phyloP scores from a whole-genome alignment of 2,888 invertebrate species.

The Catocala sponsa region DNA sequence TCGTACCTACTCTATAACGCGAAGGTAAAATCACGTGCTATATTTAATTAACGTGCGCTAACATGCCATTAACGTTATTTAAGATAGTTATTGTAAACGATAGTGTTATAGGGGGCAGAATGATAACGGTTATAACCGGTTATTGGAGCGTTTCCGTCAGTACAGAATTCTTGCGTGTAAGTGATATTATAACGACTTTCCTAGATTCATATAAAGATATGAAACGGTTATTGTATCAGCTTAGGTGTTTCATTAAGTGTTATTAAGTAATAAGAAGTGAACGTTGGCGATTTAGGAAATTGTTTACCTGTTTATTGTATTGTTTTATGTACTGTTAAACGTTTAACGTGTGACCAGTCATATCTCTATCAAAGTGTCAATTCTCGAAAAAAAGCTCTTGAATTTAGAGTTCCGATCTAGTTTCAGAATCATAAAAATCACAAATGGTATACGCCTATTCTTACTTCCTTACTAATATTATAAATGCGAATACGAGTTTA shows the following conservation, averaged over 20 bases:
- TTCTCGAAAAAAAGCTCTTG: no score
- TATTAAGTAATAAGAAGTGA: constrained; percentile 4
- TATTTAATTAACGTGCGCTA: constrained; percentile 35
- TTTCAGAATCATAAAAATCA: no score
- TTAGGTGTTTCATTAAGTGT: constrained; percentile 8
- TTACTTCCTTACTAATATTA: no score
- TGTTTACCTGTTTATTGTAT: background rate
- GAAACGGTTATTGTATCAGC: constrained; percentile 10
- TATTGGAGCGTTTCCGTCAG: constrained; percentile 32
- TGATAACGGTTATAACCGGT: constrained; percentile 40
- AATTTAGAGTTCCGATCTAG: no score
- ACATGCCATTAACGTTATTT: constrained; percentile 34
- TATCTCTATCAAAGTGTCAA: no score
- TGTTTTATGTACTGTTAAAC: background rate
- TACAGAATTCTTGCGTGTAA: constrained; percentile 39
- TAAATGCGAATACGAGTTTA: no score
- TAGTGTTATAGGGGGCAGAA: constrained; percentile 37
- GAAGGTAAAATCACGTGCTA: constrained; percentile 30
- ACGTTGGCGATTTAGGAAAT: background rate
- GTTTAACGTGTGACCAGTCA: no score
- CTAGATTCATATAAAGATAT: constrained; percentile 14
- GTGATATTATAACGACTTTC: constrained; percentile 28
- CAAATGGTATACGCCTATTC: no score
- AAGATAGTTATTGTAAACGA: constrained; percentile 35
- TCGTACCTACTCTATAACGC: constrained; percentile 4